Base-by-base conservation (phyloP, 1,140 invertebrate genomes). In the Trachymyrmex cornetzi region DNA sequence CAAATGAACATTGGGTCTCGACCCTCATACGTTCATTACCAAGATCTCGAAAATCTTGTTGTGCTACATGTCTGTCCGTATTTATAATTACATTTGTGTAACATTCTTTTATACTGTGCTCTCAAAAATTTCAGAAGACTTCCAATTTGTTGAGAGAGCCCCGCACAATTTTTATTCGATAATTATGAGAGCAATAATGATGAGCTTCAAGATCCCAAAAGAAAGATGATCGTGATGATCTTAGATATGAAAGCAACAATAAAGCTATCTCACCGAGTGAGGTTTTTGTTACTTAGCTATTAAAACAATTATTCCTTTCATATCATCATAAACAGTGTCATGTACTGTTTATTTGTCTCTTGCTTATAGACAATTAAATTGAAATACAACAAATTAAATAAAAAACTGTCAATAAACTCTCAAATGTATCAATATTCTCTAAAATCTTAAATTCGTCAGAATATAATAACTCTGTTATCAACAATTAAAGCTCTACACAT, bases 211-310 rank as follows among this genome's bases (percentile, higher is more conserved):
- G 16, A 53, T 50, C 48, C 24, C 24, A 12, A 64, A 59, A 59
- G 38, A 3, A 64, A 14, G 16, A 30, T 4, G 2, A 44, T 77
- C 16, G 7, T 16, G 3, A 63, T 12, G 7, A 12, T n/a, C 2
- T 63, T 11, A 38, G 1, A 24, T 44, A 44, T 19, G 12, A 48
- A 80, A 72, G 16, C 22, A 14, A 0, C 0, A 16, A 85, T 86
- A 86, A 30, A 55, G 81, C 75, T 48, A 27, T 11, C 48, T 81
- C 69, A 86, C 59, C 38, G 9, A 14, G 30, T 34, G 30, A 34
- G 0, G 5, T 34, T 34, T 34, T 34, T 34, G 3, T 30, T 30
- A 0, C 30, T 34, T 34, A 34, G 30, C 30, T 34, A 34, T 34
- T 34, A 34, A 34, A 34, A 6, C 30, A 34, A 34, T 34, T 34